A percentile compares a stretch with the other conserved stretches of the same genome.
These are phyloP conservation scores for Lagodon rhomboides DNA, from an alignment of 2,797 vertebrate genomes.

Conservation along the genomic window DNA sequence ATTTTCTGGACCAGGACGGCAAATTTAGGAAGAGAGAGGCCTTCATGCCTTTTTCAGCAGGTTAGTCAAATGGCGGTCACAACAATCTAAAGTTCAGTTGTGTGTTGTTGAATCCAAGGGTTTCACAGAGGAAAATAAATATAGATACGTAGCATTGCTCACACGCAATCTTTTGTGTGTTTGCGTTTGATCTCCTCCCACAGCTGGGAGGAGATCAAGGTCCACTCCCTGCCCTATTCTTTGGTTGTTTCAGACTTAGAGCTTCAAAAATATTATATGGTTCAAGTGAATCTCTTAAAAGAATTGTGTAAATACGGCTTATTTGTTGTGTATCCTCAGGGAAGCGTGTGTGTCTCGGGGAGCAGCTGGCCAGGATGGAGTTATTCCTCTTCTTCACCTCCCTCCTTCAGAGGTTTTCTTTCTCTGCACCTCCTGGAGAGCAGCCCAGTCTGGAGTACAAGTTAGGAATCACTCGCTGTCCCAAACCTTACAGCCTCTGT, in stretches of 20 bases:
- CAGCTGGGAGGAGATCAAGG: background rate
- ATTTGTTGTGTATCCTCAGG: constrained; percentile 71
- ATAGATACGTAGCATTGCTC: background rate
- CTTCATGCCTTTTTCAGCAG: constrained; percentile 86
- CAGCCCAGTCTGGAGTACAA: constrained; percentile 65
- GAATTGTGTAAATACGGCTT: background rate
- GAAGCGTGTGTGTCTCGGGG: constrained; percentile 83
- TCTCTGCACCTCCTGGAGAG: constrained; percentile 72
- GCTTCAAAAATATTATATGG: background rate
- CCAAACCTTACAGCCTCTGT: constrained; percentile 80
- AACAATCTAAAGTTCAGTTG: background rate
- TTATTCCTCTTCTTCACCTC: constrained; percentile 80
- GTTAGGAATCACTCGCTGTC: constrained; percentile 72
- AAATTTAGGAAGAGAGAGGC: constrained; percentile 78
- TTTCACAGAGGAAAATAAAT: background rate
- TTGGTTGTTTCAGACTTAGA: background rate
- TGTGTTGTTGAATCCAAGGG: background rate
- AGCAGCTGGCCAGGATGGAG: constrained; percentile 84
- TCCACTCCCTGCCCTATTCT: background rate
- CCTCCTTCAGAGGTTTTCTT: constrained; percentile 88
- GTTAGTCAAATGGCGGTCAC: constrained; percentile 62
- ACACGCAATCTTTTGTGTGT: background rate
- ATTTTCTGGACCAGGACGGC: constrained; percentile 72
- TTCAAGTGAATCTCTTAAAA: background rate
- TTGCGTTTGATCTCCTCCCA: too few relatives aligned